Conservation (phyloP, 2,113 vertebrate species). For the Macaca nemestrina region DNA sequence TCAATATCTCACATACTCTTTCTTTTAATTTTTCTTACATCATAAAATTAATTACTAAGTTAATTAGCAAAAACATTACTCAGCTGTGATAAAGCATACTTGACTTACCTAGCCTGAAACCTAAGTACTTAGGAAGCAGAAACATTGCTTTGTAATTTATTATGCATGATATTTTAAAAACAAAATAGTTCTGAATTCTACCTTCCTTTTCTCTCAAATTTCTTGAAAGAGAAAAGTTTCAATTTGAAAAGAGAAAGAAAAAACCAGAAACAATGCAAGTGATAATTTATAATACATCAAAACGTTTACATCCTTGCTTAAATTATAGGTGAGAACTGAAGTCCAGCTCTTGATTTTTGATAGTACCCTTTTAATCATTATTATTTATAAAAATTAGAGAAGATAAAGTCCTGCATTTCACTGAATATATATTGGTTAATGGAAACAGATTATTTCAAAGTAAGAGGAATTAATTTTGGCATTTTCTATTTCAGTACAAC, state of each 20-base stretch:
- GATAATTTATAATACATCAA: constrained; percentile 56
- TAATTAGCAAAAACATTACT: not conserved
- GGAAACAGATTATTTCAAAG: constrained; percentile 80
- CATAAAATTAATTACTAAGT: constrained; percentile 68
- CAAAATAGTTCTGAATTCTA: constrained; percentile 70
- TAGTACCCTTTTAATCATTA: constrained; percentile 42
- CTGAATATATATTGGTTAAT: constrained; percentile 74
- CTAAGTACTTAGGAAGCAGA: constrained; percentile 63
- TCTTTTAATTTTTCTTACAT: constrained; percentile 73
- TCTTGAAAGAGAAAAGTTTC: constrained; percentile 67
- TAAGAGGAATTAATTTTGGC: constrained; percentile 81
- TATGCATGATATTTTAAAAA: constrained; percentile 66
- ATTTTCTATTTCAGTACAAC: constrained; percentile 75
- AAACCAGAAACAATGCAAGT: constrained; percentile 47
- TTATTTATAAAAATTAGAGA: constrained; percentile 79
- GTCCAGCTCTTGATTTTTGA: constrained; percentile 47
- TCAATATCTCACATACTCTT: constrained; percentile 1
- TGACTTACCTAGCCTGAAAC: constrained; percentile 66
- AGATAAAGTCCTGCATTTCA: constrained; percentile 77
- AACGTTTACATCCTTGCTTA: constrained; percentile 50
- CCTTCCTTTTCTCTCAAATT: constrained; percentile 56
- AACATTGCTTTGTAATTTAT: constrained; percentile 39
- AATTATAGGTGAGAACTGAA: constrained; percentile 26
- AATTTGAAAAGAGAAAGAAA: constrained; percentile 72
- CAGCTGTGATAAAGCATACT: constrained; percentile 63